Evolutionary conservation across 2,888 invertebrate genomes (phyloP).

Genomic region (Agonopterix alstromeriana): DNA sequence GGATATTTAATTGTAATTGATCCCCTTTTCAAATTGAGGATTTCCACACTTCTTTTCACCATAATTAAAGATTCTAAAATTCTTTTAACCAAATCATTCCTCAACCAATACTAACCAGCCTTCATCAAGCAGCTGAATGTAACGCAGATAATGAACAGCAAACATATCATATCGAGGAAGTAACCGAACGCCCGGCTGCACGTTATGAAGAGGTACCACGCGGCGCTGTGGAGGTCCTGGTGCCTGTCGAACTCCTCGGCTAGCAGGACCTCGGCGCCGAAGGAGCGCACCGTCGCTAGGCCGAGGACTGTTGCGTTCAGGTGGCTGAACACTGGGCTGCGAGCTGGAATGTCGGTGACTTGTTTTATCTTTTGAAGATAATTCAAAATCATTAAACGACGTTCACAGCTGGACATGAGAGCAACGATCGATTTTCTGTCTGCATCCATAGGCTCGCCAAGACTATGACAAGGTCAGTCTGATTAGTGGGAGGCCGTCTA

Average conservation of each 20-base stretch:
- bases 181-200: conserved; percentile 81
- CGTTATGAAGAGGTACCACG: conserved; percentile 81
- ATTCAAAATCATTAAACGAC: no score
- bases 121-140: conserved; percentile 79
- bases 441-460: no score
- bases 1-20: no score
- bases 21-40: no score
- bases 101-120: conserved; percentile 34
- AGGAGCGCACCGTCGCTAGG: conserved; percentile 87
- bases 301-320: conserved; percentile 88
- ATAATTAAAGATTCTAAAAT: not conserved
- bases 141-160: conserved; percentile 79
- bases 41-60: no score
- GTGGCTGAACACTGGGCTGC: conserved; percentile 91
- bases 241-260: conserved; percentile 73
- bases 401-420: no score
- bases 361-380: no score
- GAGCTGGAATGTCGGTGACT: conserved; percentile 70
- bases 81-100: not conserved
- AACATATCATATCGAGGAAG: conserved; percentile 79
- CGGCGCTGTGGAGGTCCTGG: conserved; percentile 80
- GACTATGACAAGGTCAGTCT: no score
- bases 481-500: no score
- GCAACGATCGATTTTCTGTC: no score
- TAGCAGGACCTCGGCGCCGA: conserved; percentile 81